A percentile compares a stretch with the other conserved stretches of the same genome.
Conservation (phyloP, 2,888 invertebrate species). For the Tenthredo amoena region DNA sequence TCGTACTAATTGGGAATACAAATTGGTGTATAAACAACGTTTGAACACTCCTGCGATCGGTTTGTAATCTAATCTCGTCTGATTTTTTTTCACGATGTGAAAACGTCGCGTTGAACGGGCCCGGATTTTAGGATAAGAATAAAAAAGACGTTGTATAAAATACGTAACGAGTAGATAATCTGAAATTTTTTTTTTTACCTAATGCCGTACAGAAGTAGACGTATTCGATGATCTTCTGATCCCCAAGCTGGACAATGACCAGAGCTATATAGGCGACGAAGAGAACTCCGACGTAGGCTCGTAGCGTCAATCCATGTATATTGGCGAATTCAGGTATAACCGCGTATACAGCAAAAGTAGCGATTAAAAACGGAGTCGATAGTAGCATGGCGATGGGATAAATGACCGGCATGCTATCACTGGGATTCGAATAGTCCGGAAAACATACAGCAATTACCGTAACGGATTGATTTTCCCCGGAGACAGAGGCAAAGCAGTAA, state of each 20-base stretch:
- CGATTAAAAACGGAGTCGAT: constrained; percentile 67
- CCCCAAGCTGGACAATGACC: constrained; percentile 63
- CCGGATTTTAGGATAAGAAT: neutral
- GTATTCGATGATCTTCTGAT: constrained; percentile 8
- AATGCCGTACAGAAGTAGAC: constrained; percentile 7
- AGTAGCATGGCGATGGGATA: constrained; percentile 59
- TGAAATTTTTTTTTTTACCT: constrained; percentile 4
- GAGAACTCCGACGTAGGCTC: constrained; percentile 68
- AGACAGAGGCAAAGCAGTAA: constrained; percentile 64
- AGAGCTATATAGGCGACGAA: constrained; percentile 67
- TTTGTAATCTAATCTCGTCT: neutral
- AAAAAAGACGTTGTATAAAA: neutral
- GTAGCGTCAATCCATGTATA: constrained; percentile 71
- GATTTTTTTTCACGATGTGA: neutral
- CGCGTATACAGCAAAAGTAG: constrained; percentile 70
- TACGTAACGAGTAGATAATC: neutral
- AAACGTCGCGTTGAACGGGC: neutral
- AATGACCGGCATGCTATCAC: constrained; percentile 8
- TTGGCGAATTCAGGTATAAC: constrained; percentile 70
- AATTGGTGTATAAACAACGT: neutral
- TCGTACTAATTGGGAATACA: neutral
- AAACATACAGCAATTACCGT: constrained; percentile 62
- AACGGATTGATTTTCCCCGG: constrained; percentile 43
- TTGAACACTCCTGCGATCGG: neutral
- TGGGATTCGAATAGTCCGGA: constrained; percentile 7